Base-by-base conservation (phyloP, 2,797 vertebrate species). In the Decapterus maruadsi region DNA sequence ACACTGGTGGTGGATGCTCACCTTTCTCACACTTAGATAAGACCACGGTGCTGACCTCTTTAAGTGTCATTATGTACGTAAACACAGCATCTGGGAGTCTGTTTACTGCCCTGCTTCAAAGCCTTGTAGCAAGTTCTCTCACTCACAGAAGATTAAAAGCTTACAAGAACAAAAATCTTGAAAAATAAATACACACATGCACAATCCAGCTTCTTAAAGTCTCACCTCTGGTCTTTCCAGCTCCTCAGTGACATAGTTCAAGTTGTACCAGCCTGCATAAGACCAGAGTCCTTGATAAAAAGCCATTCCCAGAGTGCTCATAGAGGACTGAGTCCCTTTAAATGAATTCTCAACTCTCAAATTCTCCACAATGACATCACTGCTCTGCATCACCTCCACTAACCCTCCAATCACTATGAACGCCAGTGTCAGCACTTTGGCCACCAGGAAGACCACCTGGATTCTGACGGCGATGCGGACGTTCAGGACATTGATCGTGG, bases 261-360 rank as follows among this genome's bases (percentile, higher is more conserved):
- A 75, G 75, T 93, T 96, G 81, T 83, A 93, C 96, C 96, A 97
- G 20, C 96, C 96, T 42, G 90, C 65, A 0, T 92, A 97, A 58
- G 96, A 96, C 95, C 96, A 97, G 13, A 97, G 94, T 0, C 95
- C 94, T 89, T 96, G 96, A 89, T 95, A 96, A 81, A 97, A 95
- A 0, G 95, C 95, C 87, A 94, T 94, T 78, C 93, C 93, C 3
- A 96, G 48, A 4, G 81, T n/a, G 50, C 91, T 88, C 0, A 93
- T 19, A 48, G 93, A 87, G 8, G 53, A 50, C 0, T 59, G 90
- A 0, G 92, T 96, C 20, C 90, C 94, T 68, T 92, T 84, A 90
- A 98, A 97, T 17, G 94, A 69, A 3, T 91, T 93, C 57, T 94
- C 91, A 29, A 72, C 0, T 7, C 80, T 85, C 0, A 97, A 85